These are phyloP conservation scores for Aspidoscelis tigris DNA, from an alignment of 2,113 vertebrate genomes.

Conservation along the genomic window DNA sequence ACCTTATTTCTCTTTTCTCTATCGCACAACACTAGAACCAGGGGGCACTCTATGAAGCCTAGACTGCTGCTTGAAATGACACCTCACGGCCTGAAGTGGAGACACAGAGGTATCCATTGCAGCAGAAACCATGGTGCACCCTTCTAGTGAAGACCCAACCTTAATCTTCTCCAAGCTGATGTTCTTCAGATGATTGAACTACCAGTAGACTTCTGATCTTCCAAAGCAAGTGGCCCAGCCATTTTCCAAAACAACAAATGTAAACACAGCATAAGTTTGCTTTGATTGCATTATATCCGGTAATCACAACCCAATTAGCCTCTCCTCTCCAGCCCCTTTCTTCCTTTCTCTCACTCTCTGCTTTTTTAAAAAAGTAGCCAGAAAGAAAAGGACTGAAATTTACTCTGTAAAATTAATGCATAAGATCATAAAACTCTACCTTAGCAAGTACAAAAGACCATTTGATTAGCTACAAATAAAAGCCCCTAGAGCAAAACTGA, in stretches of 20 bases:
- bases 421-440: conserved; percentile 72
- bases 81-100: too few relatives aligned
- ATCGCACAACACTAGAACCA: too few relatives aligned
- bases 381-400: conserved; percentile 54
- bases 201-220: not conserved
- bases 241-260: conserved; percentile 11
- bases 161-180: too few relatives aligned
- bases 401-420: conserved; percentile 72
- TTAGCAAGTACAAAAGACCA: conserved; percentile 74
- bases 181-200: not conserved
- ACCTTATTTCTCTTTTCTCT: too few relatives aligned
- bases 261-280: conserved; percentile 31
- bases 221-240: conserved; percentile 26
- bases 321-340: not conserved
- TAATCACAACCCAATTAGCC: conserved; percentile 56
- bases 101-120: too few relatives aligned
- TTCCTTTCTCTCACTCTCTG: conserved; percentile 5
- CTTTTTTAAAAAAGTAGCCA: conserved; percentile 46
- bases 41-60: too few relatives aligned
- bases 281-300: conserved; percentile 52
- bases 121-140: too few relatives aligned
- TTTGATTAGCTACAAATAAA: conserved; percentile 78
- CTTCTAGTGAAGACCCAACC: too few relatives aligned
- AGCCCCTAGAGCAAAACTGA: conserved; percentile 77
- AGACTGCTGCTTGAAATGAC: too few relatives aligned